Evolutionary conservation across 2,888 invertebrate genomes (phyloP).

Genomic region (Pharmacophagus antenor): DNA sequence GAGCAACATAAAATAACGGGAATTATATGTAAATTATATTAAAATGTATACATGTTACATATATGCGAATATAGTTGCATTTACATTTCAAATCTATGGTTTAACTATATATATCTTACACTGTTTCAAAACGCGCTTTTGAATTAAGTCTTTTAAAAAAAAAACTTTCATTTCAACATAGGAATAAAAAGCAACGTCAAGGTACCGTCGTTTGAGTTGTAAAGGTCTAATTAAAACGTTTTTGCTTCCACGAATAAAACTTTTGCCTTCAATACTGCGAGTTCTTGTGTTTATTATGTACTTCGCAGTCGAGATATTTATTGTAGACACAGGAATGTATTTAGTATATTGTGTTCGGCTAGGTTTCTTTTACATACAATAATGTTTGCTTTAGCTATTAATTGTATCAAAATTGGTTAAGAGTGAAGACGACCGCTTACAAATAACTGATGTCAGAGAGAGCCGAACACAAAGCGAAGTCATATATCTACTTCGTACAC

Average conservation of each 20-base stretch:
- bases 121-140: constrained; percentile 13
- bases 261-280: constrained; percentile 16
- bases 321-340: not conserved
- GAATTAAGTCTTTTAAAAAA: constrained; percentile 15
- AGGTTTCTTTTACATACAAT: not conserved
- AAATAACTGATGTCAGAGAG: constrained; percentile 34
- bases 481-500: constrained; percentile 11
- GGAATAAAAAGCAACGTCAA: constrained; percentile 17
- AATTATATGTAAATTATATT: too few relatives aligned
- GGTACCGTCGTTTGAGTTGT: constrained; percentile 26
- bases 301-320: constrained; percentile 11
- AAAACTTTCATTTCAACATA: constrained; percentile 16
- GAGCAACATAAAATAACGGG: too few relatives aligned
- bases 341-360: not conserved
- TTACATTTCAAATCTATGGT: not conserved
- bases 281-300: constrained; percentile 9
- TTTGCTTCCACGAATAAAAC: constrained; percentile 16
- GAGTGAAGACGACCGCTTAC: constrained; percentile 32
- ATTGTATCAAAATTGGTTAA: constrained; percentile 35
- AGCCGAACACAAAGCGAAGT: constrained; percentile 31
- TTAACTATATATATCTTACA: not conserved
- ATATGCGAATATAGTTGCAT: not conserved
- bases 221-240: constrained; percentile 26
- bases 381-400: constrained; percentile 33
- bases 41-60: not conserved